phyloP scores from a whole-genome alignment of 2,797 vertebrate genomes.

The Clarias platycephalus region DNA sequence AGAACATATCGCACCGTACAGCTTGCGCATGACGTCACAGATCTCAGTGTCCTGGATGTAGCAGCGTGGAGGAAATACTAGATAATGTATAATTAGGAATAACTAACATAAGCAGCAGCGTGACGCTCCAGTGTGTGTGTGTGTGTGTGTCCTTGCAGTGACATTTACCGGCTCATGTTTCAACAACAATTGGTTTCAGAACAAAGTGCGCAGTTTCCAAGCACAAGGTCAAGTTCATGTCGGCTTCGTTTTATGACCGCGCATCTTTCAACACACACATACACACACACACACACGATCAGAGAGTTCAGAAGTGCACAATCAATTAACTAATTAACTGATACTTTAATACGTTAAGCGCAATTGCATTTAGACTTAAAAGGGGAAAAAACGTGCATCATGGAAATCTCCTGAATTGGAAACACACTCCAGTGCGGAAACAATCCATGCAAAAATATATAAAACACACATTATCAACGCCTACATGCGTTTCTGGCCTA shows the following conservation, averaged over 20 bases:
- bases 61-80: background rate
- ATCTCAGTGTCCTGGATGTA: background rate
- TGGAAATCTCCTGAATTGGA: too few relatives aligned
- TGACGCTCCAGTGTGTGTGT: background rate
- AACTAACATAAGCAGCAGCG: too few relatives aligned
- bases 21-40: background rate
- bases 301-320: too few relatives aligned
- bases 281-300: too few relatives aligned
- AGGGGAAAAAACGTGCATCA: too few relatives aligned
- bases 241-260: background rate
- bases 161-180: background rate
- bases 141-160: background rate
- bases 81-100: too few relatives aligned
- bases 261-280: background rate
- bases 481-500: background rate
- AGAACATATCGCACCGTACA: background rate
- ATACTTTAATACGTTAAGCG: too few relatives aligned
- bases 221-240: slow-evolving; percentile 11
- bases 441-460: too few relatives aligned
- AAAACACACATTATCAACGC: too few relatives aligned
- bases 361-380: too few relatives aligned
- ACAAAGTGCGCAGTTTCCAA: background rate
- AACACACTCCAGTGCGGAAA: too few relatives aligned
- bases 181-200: background rate
- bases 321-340: too few relatives aligned